A percentile compares a stretch with the other conserved stretches of the same genome.
These are phyloP conservation scores for Patagioenas fasciata DNA, from an alignment of 2,113 vertebrate species.

Conservation along the genomic window DNA sequence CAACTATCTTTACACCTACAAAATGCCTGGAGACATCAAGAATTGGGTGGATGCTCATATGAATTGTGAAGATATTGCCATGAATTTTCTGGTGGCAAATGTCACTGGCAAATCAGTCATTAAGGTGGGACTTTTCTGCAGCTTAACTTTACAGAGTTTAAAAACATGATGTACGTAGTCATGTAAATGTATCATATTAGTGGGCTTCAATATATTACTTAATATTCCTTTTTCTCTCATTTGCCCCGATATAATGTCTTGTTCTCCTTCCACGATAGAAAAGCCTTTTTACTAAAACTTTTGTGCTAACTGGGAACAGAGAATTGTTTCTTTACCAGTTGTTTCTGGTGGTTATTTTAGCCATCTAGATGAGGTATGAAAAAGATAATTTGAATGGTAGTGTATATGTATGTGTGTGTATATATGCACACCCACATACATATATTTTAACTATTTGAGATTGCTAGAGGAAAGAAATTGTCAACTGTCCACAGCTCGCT, in stretches of 20 bases:
- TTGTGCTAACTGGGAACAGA: neutral
- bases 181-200: neutral
- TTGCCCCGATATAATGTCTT: neutral
- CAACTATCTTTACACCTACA: slow-evolving; percentile 98
- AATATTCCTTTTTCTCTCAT: neutral
- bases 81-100: slow-evolving; percentile 98
- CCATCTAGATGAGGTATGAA: neutral
- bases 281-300: neutral
- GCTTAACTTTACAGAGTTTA: neutral
- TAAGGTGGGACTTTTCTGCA: slow-evolving; percentile 80
- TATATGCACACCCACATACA: neutral
- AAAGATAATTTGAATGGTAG: neutral
- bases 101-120: slow-evolving; percentile 98
- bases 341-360: neutral
- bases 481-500: neutral
- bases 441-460: slow-evolving; percentile 33
- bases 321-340: neutral
- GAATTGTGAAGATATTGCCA: slow-evolving; percentile 99
- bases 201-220: neutral
- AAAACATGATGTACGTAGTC: neutral
- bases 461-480: neutral
- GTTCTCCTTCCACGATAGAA: neutral
- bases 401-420: neutral
- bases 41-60: slow-evolving; percentile 98
- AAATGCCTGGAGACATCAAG: slow-evolving; percentile 99